Percentiles rank a stretch among this genome's conserved stretches.
Conservation (phyloP, 1,140 invertebrate species). For the Portunus trituberculatus region DNA sequence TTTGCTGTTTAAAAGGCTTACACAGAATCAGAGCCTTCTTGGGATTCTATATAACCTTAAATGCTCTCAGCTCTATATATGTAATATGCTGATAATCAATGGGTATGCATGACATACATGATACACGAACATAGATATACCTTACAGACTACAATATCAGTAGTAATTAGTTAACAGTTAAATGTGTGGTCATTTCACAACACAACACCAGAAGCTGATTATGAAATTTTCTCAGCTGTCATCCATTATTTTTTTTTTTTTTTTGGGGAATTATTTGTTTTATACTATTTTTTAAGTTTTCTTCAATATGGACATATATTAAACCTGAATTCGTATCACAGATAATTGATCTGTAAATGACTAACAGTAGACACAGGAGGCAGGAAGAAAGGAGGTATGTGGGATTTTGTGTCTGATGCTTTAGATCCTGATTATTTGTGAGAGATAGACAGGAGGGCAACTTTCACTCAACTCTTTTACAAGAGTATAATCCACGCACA, state of each 20-base stretch:
- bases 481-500: conserved; percentile 2
- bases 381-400: conserved; percentile 54
- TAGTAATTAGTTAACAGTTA: conserved; percentile 69
- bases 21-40: conserved; percentile 74
- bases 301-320: conserved; percentile 70
- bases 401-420: conserved; percentile 50
- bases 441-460: background rate
- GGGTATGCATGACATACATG: conserved; percentile 45
- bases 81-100: conserved; percentile 53
- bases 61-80: conserved; percentile 52
- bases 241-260: conserved; percentile 26
- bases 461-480: conserved; percentile 25
- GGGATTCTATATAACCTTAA: conserved; percentile 47
- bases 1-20: conserved; percentile 54
- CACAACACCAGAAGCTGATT: conserved; percentile 70
- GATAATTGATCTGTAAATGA: conserved; percentile 74
- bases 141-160: conserved; percentile 67
- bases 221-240: conserved; percentile 38
- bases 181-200: conserved; percentile 72
- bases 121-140: conserved; percentile 35
- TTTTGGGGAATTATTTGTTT: conserved; percentile 48
- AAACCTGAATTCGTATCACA: conserved; percentile 74
- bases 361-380: conserved; percentile 69
- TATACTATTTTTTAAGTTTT: conserved; percentile 65
- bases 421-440: conserved; percentile 50